These are phyloP conservation scores for Pardosa pseudoannulata DNA, from an alignment of 2,888 invertebrate genomes.

Conservation along the genomic window DNA sequence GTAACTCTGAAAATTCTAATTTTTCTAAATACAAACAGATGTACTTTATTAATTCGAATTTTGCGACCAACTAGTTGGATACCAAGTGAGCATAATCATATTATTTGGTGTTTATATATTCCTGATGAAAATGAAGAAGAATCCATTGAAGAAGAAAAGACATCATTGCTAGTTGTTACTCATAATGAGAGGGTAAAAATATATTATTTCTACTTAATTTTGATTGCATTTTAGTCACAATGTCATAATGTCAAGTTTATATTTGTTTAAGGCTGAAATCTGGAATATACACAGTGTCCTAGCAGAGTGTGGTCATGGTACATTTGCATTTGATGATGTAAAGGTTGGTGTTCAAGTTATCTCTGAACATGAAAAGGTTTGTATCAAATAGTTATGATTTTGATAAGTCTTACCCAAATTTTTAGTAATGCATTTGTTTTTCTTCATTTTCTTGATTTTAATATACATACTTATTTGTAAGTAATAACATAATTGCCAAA, in stretches of 20 bases:
- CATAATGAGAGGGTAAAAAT: conserved; percentile 82
- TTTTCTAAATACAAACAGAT: conserved; percentile 46
- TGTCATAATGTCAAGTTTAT: not conserved
- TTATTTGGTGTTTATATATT: conserved; percentile 96
- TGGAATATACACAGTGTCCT: conserved; percentile 80
- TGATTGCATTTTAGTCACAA: not conserved
- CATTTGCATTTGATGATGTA: conserved; percentile 58
- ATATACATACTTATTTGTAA: too few relatives aligned
- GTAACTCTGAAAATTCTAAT: too few relatives aligned
- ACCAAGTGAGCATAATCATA: conserved; percentile 82
- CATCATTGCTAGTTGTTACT: conserved; percentile 86
- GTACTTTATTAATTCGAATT: conserved; percentile 79
- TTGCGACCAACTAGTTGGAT: conserved; percentile 80
- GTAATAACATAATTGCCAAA: too few relatives aligned
- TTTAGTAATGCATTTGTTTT: too few relatives aligned
- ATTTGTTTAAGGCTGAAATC: conserved; percentile 79
- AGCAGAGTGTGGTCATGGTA: conserved; percentile 78
- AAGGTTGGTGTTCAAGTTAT: conserved; percentile 71
- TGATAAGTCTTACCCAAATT: too few relatives aligned
- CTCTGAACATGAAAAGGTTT: conserved; percentile 72
- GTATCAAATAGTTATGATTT: too few relatives aligned
- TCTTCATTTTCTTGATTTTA: too few relatives aligned
- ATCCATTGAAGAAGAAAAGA: conserved; percentile 82
- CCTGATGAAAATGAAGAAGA: conserved; percentile 80
- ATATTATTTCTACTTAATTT: not conserved